phyloP scores from a whole-genome alignment of 2,888 invertebrate genomes.

The Uropetala carovei region DNA sequence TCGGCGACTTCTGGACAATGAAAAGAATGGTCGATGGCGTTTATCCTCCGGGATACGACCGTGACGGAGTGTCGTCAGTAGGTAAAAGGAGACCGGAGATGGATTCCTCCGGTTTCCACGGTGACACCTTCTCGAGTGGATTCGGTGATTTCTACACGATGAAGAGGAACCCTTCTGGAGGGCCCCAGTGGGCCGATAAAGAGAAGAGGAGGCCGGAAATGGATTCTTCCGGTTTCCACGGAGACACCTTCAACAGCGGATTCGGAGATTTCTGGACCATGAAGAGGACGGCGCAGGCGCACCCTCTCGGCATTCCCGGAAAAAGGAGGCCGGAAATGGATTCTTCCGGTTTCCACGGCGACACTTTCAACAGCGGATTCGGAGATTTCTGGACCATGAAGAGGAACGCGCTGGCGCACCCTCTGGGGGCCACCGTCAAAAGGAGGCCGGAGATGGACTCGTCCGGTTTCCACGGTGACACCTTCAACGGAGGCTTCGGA shows the following conservation, averaged over 20 bases:
- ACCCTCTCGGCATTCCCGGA: neutral
- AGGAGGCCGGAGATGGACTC: constrained; percentile 71
- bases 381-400: constrained; percentile 72
- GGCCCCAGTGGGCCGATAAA: neutral
- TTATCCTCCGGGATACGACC: neutral
- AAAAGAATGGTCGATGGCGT: constrained; percentile 65
- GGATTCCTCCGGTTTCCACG: constrained; percentile 72
- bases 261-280: constrained; percentile 72
- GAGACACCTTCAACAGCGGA: constrained; percentile 72
- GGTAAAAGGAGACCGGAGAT: constrained; percentile 70
- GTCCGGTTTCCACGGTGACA: constrained; percentile 72
- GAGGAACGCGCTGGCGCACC: constrained; percentile 54
- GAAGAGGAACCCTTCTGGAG: constrained; percentile 67
- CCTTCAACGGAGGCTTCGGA: constrained; percentile 71
- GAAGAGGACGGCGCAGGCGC: constrained; percentile 68
- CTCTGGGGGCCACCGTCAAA: constrained; percentile 6
- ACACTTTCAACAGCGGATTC: constrained; percentile 72
- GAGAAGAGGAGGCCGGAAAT: constrained; percentile 67
- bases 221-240: constrained; percentile 71
- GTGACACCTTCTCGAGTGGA: constrained; percentile 72
- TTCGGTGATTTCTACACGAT: constrained; percentile 72
- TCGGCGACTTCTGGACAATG: constrained; percentile 72
- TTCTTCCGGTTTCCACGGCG: constrained; percentile 72
- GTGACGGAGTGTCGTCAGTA: neutral
- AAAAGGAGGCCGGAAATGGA: constrained; percentile 71